phyloP scores from a whole-genome alignment of 2,113 vertebrate species.

The Cygnus buccinator region DNA sequence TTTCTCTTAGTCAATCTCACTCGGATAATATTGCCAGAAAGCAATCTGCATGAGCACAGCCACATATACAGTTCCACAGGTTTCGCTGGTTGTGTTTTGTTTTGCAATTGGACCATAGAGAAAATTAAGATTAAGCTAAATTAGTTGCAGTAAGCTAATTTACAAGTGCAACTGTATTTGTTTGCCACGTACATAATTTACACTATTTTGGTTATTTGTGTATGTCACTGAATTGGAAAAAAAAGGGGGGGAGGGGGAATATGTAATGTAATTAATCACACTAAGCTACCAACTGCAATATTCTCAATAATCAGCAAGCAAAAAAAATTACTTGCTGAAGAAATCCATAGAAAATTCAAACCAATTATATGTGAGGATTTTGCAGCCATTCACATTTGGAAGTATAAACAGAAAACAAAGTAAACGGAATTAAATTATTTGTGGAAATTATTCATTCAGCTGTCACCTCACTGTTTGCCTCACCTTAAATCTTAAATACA shows the following conservation, averaged over 20 bases:
- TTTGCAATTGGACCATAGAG: background rate
- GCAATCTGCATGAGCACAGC: background rate
- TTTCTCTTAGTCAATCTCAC: background rate
- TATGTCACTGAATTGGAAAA: background rate
- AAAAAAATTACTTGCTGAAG: background rate
- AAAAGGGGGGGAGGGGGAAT: background rate
- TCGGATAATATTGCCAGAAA: slow-evolving; percentile 10
- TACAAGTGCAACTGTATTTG: background rate
- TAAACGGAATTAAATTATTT: background rate
- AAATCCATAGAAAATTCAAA: background rate
- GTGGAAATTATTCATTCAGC: slow-evolving; percentile 13
- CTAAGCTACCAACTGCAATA: background rate
- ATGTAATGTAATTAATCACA: background rate
- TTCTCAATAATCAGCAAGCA: background rate
- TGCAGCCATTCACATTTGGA: background rate
- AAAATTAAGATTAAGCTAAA: background rate
- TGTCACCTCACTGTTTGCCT: background rate
- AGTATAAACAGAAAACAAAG: background rate
- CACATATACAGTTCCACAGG: fast-evolving
- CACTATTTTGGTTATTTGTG: background rate
- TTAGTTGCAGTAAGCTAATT: background rate
- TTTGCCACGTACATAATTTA: background rate
- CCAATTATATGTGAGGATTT: background rate
- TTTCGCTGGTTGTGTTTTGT: background rate
- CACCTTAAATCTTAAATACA: slow-evolving; percentile 11